Conservation (phyloP, 1,140 invertebrate species). For the Dendroctonus ponderosae region DNA sequence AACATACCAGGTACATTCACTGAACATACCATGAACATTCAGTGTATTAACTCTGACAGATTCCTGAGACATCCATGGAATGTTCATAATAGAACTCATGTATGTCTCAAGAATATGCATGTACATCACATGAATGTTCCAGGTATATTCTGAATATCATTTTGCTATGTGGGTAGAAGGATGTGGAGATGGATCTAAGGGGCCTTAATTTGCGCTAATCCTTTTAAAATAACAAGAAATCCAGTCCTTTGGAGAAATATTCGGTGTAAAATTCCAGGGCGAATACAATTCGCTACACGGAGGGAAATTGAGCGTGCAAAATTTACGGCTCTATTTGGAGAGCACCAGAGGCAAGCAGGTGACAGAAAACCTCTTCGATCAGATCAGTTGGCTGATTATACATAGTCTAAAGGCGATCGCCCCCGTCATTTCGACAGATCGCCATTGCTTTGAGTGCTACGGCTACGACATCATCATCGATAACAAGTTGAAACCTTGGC, state of each 20-base stretch:
- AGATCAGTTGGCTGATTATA: constrained; percentile 86
- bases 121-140: too few relatives aligned
- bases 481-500: constrained; percentile 80
- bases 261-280: constrained; percentile 57
- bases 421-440: constrained; percentile 72
- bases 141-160: too few relatives aligned
- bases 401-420: constrained; percentile 79
- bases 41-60: too few relatives aligned
- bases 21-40: too few relatives aligned
- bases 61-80: too few relatives aligned
- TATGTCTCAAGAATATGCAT: too few relatives aligned
- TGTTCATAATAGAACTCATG: too few relatives aligned
- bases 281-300: constrained; percentile 95
- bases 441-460: constrained; percentile 82
- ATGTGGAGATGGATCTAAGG: too few relatives aligned
- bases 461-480: constrained; percentile 88
- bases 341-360: constrained; percentile 86
- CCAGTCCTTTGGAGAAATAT: background rate
- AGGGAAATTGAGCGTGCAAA: constrained; percentile 91
- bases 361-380: constrained; percentile 78
- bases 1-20: too few relatives aligned
- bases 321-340: constrained; percentile 86
- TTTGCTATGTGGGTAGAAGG: too few relatives aligned
- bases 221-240: too few relatives aligned
- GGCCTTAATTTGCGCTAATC: too few relatives aligned